phyloP scores from a whole-genome alignment of 2,113 vertebrate genomes.

The rabbit (Oryctolagus cuniculus) region DNA sequence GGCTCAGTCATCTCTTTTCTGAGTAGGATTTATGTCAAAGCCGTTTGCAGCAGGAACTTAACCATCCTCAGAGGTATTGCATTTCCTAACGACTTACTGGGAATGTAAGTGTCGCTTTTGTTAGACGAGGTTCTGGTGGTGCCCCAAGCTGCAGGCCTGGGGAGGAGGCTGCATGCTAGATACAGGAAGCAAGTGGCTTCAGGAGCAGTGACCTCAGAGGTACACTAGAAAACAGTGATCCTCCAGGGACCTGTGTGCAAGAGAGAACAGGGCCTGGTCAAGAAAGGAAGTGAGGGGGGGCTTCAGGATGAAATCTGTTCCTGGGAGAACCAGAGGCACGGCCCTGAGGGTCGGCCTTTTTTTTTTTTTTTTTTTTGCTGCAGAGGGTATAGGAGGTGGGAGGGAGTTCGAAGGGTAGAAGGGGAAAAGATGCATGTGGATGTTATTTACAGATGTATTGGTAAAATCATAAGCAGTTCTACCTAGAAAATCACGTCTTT shows the following conservation, averaged over 20 bases:
- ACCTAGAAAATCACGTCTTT: neutral
- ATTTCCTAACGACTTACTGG: neutral
- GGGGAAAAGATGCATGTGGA: neutral
- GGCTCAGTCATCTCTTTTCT: neutral
- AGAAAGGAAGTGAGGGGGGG: neutral
- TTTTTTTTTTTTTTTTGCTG: neutral
- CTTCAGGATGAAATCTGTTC: neutral
- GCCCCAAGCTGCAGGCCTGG: neutral
- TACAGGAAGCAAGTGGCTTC: neutral
- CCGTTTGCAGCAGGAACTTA: neutral
- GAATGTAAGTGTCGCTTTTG: neutral
- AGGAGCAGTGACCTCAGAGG: neutral
- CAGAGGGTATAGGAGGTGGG: neutral
- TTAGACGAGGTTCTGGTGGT: neutral
- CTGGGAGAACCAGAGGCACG: neutral
- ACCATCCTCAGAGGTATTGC: neutral
- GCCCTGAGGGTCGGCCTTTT: neutral
- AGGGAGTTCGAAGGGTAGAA: no score
- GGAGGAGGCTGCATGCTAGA: neutral
- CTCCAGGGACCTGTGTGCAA: neutral
- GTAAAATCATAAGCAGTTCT: constrained; percentile 20
- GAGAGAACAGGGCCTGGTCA: neutral
- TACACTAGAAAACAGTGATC: neutral
- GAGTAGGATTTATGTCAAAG: constrained; percentile 1
- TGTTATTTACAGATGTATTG: neutral